Base-by-base conservation (phyloP, 2,113 vertebrate genomes). In the Mastomys natalensis region DNA sequence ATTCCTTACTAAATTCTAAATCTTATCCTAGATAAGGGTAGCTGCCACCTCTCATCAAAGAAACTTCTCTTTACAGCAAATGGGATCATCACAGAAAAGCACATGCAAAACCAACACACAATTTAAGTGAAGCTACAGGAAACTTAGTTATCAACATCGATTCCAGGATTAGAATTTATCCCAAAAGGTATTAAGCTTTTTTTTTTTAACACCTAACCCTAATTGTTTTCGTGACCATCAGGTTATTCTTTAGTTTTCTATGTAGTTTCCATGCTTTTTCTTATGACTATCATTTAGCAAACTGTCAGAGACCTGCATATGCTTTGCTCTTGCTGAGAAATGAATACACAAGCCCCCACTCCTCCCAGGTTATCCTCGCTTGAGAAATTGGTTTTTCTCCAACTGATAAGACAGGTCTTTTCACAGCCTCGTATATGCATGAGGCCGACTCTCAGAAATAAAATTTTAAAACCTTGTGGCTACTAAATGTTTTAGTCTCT, bases 371-470 rank as follows among this genome's bases (percentile, higher is more conserved):
- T 95, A 90, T 21, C 29, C n/a, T 72, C 55, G 9, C 66, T 97
- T 86, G 76, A 95, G 94, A 97, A 95, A 94, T 64, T 93, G 87
- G 31, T 94, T 98, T 90, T 88, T 31, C 24, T 94, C 70, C 64
- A 70, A 81, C 37, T 87, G 80, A 70, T 89, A 89, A 87, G 10
- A 90, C 45, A 86, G 51, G 66, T 96, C 53, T 84, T 94, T 90
- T n/a, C 40, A 82, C 58, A 51, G 3, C 7, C 29, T 86, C 11
- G 16, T 40, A 62, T 60, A 26, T 81, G 53, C 58, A 90, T 2
- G 34, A 90, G 37, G 19, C 66, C 74, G 22, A 64, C 66, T 95
- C 72, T 82, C 77, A 91, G 31, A 66, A 95, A 90, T 90, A 80
- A 60, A 53, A 48, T 87, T 84, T 81, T 93, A 55, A 96, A 97